phyloP scores from a whole-genome alignment of 2,888 invertebrate species.

The Hyposoter dolosus region DNA sequence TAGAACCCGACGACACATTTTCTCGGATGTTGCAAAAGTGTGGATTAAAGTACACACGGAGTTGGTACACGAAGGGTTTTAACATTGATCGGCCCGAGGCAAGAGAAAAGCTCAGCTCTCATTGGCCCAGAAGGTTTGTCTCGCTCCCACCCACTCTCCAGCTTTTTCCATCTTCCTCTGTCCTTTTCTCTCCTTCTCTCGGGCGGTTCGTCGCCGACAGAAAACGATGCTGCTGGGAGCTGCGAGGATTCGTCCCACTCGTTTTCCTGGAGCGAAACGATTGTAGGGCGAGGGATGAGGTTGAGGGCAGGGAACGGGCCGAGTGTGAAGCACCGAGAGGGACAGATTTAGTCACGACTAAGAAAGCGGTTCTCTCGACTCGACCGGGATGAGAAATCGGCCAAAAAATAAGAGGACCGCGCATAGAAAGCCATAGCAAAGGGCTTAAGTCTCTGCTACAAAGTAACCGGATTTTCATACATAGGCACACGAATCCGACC shows the following conservation, averaged over 20 bases:
- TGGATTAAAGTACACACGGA: constrained; percentile 69
- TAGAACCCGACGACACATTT: constrained; percentile 41
- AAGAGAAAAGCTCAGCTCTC: constrained; percentile 78
- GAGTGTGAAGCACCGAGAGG: constrained; percentile 29
- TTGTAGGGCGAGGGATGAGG: constrained; percentile 42
- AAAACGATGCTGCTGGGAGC: constrained; percentile 50
- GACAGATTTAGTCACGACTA: constrained; percentile 46
- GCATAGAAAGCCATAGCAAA: constrained; percentile 31
- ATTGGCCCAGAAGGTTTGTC: constrained; percentile 78
- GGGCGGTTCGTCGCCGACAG: constrained; percentile 60
- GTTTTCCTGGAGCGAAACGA: constrained; percentile 30
- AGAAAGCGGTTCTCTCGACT: constrained; percentile 60
- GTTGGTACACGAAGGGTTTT: constrained; percentile 81
- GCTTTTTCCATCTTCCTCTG: constrained; percentile 39
- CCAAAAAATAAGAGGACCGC: constrained; percentile 62
- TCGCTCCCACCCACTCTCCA: constrained; percentile 40
- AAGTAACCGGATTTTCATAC: constrained; percentile 45
- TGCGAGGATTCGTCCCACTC: constrained; percentile 45
- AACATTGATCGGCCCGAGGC: constrained; percentile 83
- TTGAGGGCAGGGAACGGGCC: constrained; percentile 49
- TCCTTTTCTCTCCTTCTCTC: constrained; percentile 71
- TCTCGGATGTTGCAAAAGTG: constrained; percentile 42
- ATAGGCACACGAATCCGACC: constrained; percentile 26
- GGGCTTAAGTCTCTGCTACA: constrained; percentile 19
- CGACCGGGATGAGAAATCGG: constrained; percentile 50